Evolutionary conservation across 1,140 invertebrate genomes (phyloP).

Genomic region (Drosophila ambigua): DNA sequence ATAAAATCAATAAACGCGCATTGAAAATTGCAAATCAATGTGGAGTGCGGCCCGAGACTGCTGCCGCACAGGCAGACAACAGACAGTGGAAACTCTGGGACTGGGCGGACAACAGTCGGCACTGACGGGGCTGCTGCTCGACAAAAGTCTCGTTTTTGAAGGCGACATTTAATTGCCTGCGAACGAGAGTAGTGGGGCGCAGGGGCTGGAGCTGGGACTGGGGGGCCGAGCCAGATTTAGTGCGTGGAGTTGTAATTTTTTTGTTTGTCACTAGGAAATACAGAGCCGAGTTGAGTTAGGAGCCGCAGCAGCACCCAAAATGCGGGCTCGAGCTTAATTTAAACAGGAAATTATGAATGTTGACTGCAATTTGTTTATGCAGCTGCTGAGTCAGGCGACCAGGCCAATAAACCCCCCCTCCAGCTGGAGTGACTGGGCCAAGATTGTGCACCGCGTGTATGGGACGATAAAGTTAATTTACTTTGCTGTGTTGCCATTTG

Average conservation of each 20-base stretch:
- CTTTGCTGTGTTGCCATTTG: constrained; percentile 35
- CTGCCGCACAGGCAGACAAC: not conserved
- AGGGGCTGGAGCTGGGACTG: constrained; percentile 1
- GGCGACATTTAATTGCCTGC: constrained; percentile 78
- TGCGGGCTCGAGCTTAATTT: constrained; percentile 75
- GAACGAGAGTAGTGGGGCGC: constrained; percentile 27
- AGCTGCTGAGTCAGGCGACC: constrained; percentile 66
- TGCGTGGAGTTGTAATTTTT: constrained; percentile 65
- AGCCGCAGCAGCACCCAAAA: constrained; percentile 27
- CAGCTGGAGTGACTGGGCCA: constrained; percentile 33
- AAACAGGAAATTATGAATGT: constrained; percentile 83
- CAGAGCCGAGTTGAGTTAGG: constrained; percentile 74
- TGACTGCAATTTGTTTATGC: constrained; percentile 82
- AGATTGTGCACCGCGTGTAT: constrained; percentile 60
- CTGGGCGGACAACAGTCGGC: too few species aligned
- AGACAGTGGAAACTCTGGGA: too few species aligned
- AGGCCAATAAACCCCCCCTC: not conserved
- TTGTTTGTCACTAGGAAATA: constrained; percentile 78
- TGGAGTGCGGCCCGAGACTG: constrained; percentile 9
- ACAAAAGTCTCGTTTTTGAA: constrained; percentile 65
- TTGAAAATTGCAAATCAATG: constrained; percentile 68
- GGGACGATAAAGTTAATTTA: constrained; percentile 76
- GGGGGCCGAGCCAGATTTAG: constrained; percentile 45
- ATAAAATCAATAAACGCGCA: constrained; percentile 81
- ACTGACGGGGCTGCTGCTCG: constrained; percentile 11